A percentile compares a stretch with the other conserved stretches of the same genome.
Evolutionary conservation across 2,113 vertebrate species (phyloP).

Genomic region (Datnioides undecimradiatus): DNA sequence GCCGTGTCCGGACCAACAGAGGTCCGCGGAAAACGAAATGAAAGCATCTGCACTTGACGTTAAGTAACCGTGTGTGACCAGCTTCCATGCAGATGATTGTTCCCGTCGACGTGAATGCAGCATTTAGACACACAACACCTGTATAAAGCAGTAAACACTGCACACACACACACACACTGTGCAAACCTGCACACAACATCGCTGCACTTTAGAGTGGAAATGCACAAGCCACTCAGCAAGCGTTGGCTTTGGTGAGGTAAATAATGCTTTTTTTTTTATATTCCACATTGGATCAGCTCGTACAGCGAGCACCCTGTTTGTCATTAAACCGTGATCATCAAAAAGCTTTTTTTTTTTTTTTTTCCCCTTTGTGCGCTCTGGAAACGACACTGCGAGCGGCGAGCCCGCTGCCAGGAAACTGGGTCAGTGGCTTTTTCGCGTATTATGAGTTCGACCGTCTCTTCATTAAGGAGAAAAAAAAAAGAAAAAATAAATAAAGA

Average conservation of each 20-base stretch:
- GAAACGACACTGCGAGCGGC: neutral
- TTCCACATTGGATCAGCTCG: slow-evolving; percentile 8
- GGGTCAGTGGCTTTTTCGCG: slow-evolving; percentile 59
- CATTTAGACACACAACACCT: neutral
- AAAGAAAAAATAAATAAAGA: slow-evolving; percentile 32
- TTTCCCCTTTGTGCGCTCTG: neutral
- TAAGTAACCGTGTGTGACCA: neutral
- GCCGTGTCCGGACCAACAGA: neutral
- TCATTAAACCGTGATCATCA: slow-evolving; percentile 37
- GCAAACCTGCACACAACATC: neutral
- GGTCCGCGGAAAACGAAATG: neutral
- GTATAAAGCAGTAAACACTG: neutral
- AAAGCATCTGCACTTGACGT: neutral
- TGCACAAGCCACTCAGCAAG: neutral
- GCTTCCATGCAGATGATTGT: neutral
- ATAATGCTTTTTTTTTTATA: slow-evolving; percentile 4
- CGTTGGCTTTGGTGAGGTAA: neutral
- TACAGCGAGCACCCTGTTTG: slow-evolving; percentile 18
- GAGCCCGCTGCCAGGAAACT: slow-evolving; percentile 44
- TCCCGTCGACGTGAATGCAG: neutral
- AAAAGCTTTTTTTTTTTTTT: slow-evolving; percentile 23
- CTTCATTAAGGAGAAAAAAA: slow-evolving; percentile 54
- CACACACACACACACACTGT: neutral
- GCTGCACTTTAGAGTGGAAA: neutral
- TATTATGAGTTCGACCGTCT: slow-evolving; percentile 36